A percentile compares a stretch with the other conserved stretches of the same genome.
Evolutionary conservation across 2,113 vertebrate species (phyloP).

Genomic region (Scomber japonicus): DNA sequence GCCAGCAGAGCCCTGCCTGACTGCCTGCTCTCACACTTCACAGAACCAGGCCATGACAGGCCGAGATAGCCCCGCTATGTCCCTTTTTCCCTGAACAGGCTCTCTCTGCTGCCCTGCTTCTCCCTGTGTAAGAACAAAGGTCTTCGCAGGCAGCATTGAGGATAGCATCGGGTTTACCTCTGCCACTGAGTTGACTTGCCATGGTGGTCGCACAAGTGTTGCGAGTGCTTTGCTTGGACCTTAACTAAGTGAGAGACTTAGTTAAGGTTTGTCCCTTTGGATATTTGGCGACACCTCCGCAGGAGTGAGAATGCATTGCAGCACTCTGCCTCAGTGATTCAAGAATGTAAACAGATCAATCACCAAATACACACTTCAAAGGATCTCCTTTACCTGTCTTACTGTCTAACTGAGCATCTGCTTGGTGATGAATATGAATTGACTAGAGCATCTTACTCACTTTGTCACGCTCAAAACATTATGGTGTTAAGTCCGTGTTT

Average conservation of each 20-base stretch:
- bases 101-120: background rate
- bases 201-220: conserved; percentile 3
- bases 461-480: conserved; percentile 24
- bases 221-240: conserved; percentile 12
- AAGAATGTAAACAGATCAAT: conserved; percentile 79
- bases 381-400: conserved; percentile 56
- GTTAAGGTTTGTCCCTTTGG: conserved; percentile 46
- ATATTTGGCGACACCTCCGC: conserved; percentile 44
- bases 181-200: conserved; percentile 6
- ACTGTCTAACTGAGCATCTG: conserved; percentile 38
- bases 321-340: conserved; percentile 63
- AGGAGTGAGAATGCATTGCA: conserved; percentile 44
- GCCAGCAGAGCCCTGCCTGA: conserved; percentile 66
- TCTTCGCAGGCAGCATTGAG: background rate
- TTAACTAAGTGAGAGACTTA: conserved; percentile 7
- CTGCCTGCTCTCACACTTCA: conserved; percentile 60
- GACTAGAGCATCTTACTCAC: conserved; percentile 23
- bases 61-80: conserved; percentile 22
- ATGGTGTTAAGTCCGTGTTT: conserved; percentile 4
- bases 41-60: conserved; percentile 53
- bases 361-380: conserved; percentile 66
- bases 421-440: conserved; percentile 57
- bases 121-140: conserved; percentile 4
- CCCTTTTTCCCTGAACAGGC: conserved; percentile 31
- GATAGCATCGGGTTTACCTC: background rate